These are phyloP conservation scores for Phalanger gymnotis DNA, from an alignment of 2,797 vertebrate genomes.

Conservation along the genomic window DNA sequence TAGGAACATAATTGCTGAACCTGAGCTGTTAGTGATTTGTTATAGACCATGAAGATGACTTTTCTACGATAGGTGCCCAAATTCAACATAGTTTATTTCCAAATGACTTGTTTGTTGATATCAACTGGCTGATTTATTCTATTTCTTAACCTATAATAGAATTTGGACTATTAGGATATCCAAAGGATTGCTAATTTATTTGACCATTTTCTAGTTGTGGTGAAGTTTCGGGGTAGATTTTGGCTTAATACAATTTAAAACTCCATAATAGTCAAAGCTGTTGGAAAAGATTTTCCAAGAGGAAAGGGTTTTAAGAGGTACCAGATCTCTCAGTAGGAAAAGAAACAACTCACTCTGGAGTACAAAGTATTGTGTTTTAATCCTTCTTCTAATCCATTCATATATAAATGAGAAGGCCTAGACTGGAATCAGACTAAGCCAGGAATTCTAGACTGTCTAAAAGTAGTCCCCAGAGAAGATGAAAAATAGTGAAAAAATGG, in stretches of 20 bases:
- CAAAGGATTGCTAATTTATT: not conserved
- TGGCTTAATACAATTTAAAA: not conserved
- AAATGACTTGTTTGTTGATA: not conserved
- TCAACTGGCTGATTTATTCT: not conserved
- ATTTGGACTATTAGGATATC: not conserved
- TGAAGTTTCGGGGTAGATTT: not conserved
- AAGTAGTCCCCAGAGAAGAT: not conserved
- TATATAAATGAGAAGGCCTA: not conserved
- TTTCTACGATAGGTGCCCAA: not conserved
- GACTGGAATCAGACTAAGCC: not conserved
- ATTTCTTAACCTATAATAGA: not conserved
- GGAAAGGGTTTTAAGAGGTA: not conserved
- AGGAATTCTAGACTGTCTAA: not conserved
- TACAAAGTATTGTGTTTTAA: not conserved
- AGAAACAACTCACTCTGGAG: not conserved
- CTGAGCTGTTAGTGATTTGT: not conserved
- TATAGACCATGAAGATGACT: not conserved
- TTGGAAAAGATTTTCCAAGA: not conserved
- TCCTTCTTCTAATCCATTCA: not conserved
- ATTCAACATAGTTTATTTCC: not conserved
- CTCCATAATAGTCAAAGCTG: not conserved
- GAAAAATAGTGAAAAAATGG: not conserved
- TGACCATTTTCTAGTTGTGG: not conserved
- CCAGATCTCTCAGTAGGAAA: not conserved
- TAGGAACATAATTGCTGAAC: not conserved